phyloP scores from a whole-genome alignment of 2,888 invertebrate species.

The Brachypterus glaber region DNA sequence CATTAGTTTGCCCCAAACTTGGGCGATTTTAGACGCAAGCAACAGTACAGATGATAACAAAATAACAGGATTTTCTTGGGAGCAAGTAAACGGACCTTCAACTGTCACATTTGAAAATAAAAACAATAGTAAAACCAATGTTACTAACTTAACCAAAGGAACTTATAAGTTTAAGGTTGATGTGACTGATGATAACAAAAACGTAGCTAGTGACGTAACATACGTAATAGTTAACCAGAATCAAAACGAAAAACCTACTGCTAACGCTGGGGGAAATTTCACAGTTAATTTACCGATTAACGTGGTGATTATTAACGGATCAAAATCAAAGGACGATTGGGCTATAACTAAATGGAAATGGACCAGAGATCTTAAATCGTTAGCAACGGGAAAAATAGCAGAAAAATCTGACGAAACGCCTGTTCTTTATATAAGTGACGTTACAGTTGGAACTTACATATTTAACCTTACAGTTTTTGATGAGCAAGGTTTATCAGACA shows the following conservation, averaged over 20 bases:
- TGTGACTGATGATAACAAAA: slow-evolving; percentile 77
- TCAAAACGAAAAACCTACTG: slow-evolving; percentile 80
- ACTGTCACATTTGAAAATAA: slow-evolving; percentile 43
- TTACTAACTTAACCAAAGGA: slow-evolving; percentile 73
- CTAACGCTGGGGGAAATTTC: slow-evolving; percentile 81
- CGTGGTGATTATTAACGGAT: slow-evolving; percentile 74
- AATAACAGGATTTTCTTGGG: slow-evolving; percentile 77
- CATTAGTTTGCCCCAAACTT: slow-evolving; percentile 75
- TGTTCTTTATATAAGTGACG: slow-evolving; percentile 68
- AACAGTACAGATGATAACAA: slow-evolving; percentile 65
- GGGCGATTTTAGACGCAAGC: slow-evolving; percentile 69
- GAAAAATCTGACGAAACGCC: slow-evolving; percentile 61
- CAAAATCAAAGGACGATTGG: slow-evolving; percentile 77
- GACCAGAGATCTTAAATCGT: slow-evolving; percentile 63
- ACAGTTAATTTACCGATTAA: slow-evolving; percentile 65
- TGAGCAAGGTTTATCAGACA: slow-evolving; percentile 74
- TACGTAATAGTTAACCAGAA: slow-evolving; percentile 77
- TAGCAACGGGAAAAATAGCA: slow-evolving; percentile 78
- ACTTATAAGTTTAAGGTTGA: slow-evolving; percentile 71
- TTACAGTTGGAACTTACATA: slow-evolving; percentile 79
- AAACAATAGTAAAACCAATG: slow-evolving; percentile 53
- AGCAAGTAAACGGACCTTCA: slow-evolving; percentile 62
- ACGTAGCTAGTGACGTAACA: slow-evolving; percentile 63
- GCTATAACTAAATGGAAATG: slow-evolving; percentile 77
- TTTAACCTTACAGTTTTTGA: slow-evolving; percentile 85